Base-by-base conservation (phyloP, 2,113 vertebrate species). In the Limanda limanda region DNA sequence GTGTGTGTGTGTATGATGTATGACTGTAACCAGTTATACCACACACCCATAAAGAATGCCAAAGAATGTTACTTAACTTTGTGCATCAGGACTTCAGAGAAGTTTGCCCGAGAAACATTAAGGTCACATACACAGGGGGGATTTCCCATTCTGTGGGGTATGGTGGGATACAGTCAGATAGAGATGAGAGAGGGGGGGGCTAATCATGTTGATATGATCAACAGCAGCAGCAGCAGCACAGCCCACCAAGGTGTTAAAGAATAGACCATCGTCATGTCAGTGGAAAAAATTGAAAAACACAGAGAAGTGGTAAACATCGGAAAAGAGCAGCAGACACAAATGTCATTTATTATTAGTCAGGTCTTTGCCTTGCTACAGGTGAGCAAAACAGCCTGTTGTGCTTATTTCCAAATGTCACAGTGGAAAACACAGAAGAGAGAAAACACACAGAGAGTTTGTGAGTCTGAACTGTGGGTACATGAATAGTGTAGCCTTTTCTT, bases 91-190 rank as follows among this genome's bases (percentile, higher is more conserved):
- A 68, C 75, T 90, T 83, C 78, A 85, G 70, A 84, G 51, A 80
- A 78, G 45, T 71, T 47, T 55, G 24, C 56, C 55, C 5, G 68
- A 74, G 72, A 82, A 71, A 81, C 60, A 55, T 51, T 57, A 42
- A 23, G 21, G 54, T 74, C 68, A 75, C 35, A 61, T 2, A 52
- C 25, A 14, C 6, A 5, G 47, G n/a, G 60, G 92, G 81, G 64
- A 68, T 89, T 86, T 86, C 89, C 90, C 81, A 5, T 60, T 60
- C 18, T 31, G 14, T 73, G 31, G 52, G n/a, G 68, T 58, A 79
- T 64, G 78, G 74, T 86, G 87, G 84, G 84, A 86, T 63, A 79
- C 85, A 91, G 84, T 91, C 89, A 92, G 70, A 91, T 4, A 84
- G 87, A 86, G 78, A 89, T 37, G 66, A 35, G 57, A 63, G 20